Evolutionary conservation across 2,797 vertebrate species (phyloP), one percentile per base, ranked within the genome.

Genomic region (Leptodactylus fallax): DNA sequence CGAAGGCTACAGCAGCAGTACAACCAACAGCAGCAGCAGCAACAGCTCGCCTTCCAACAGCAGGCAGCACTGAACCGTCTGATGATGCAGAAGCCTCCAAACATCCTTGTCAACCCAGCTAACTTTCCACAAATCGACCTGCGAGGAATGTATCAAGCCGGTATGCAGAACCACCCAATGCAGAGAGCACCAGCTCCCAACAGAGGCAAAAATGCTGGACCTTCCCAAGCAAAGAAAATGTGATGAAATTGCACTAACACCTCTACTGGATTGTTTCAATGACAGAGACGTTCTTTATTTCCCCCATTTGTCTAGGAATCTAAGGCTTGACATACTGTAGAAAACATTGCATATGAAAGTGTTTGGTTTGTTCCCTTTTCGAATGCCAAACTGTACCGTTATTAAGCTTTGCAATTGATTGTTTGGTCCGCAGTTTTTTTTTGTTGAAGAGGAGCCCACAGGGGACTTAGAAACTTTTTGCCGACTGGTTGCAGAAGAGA

Each of bases 1-100:
- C 94, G 98, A 90, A 96, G 98, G 92, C 95, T 98, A 45, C 97
- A 98, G 91, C 98, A 99, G 91, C 98, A 99, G 94, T 95, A 94
- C 65, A 69, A 27, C 12, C 65, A 69, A 21, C 79, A 80, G 51
- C 95, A 95, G 90, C 95, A 95, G 91, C 95, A 95, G 3, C 95
- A 95, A 90, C 98, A 99, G 93, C 91, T 98, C 89, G 96, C 97
- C 91, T 94, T 97, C 86, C 97, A 97, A 63, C 97, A 98, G 91
- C 97, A 97, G 90, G 95, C 92, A 88, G 96, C 97, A 92, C 94
- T 99, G 93, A 95, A 96, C 93, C 98, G 96, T 69, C 93, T 98
- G 94, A 95, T 99, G 94, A 97, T 98, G 92, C 94, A 94, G 92
- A 96, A 96, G 92, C 93, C 94, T 89, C 92, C 94, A 2, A 95